Percentiles rank a stretch among this genome's conserved stretches.
These are phyloP conservation scores for Campylomormyrus numenius DNA, from an alignment of 2,113 vertebrate species.

Conservation along the genomic window DNA sequence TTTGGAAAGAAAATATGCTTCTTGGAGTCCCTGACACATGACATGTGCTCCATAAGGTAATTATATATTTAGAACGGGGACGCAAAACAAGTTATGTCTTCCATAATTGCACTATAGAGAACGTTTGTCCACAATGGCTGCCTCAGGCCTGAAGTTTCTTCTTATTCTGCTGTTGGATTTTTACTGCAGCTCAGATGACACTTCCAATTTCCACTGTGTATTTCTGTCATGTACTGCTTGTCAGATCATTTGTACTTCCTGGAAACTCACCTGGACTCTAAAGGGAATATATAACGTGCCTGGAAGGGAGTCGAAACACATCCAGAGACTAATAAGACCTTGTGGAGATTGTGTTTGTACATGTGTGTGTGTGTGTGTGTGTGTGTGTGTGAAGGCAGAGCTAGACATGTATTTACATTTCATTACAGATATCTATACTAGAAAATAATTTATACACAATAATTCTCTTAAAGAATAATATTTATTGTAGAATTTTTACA, in stretches of 20 bases:
- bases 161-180: not conserved
- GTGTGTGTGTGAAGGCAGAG: not conserved
- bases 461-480: not conserved
- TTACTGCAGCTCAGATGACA: conserved; percentile 1
- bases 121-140: not conserved
- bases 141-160: not conserved
- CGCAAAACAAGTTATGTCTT: not conserved
- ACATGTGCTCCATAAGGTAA: not conserved
- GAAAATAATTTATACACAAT: not conserved
- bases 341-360: conserved; percentile 5
- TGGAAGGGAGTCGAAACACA: conserved; percentile 7
- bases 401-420: not conserved
- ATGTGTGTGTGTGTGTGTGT: not conserved
- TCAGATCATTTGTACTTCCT: conserved; percentile 19
- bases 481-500: not conserved
- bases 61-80: not conserved
- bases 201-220: conserved; percentile 16
- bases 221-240: conserved; percentile 16
- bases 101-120: not conserved
- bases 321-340: conserved; percentile 12
- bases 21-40: not conserved
- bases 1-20: not conserved
- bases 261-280: conserved; percentile 20
- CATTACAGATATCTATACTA: not conserved
- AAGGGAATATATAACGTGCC: conserved; percentile 17